phyloP scores from a whole-genome alignment of 2,888 invertebrate genomes.

The Atethmia centrago region DNA sequence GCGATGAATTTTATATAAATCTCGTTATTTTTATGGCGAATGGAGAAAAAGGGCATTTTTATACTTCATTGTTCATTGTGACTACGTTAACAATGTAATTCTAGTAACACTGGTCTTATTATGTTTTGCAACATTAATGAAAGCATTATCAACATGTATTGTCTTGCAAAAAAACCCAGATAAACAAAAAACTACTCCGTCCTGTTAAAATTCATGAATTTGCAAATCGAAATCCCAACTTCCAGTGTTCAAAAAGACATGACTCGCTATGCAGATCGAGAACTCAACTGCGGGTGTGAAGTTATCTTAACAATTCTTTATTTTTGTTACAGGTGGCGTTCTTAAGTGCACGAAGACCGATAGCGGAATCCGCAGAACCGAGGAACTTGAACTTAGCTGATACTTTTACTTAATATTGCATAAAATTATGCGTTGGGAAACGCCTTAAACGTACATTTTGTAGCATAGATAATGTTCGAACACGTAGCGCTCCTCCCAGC shows the following conservation, averaged over 20 bases:
- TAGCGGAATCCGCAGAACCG: slow-evolving; percentile 69
- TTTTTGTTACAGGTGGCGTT: slow-evolving; percentile 87
- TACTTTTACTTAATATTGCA: slow-evolving; percentile 68
- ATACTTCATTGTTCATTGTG: neutral
- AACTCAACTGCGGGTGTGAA: slow-evolving; percentile 2
- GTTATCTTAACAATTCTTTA: slow-evolving; percentile 37
- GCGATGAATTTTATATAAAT: slow-evolving; percentile 2
- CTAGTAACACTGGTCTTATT: neutral
- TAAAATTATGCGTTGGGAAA: slow-evolving; percentile 78
- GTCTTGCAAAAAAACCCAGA: neutral
- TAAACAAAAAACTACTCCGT: neutral
- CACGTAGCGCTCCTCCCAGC: slow-evolving; percentile 86
- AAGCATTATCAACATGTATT: neutral
- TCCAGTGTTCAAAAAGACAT: neutral
- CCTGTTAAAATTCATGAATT: slow-evolving; percentile 3
- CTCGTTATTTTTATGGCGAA: slow-evolving; percentile 10
- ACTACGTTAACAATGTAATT: neutral
- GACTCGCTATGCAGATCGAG: slow-evolving; percentile 12
- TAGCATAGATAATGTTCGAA: slow-evolving; percentile 82
- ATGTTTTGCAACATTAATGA: no score
- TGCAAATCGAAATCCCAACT: slow-evolving; percentile 13
- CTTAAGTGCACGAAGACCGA: slow-evolving; percentile 79
- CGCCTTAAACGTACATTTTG: slow-evolving; percentile 58
- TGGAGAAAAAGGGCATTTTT: neutral
- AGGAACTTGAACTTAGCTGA: slow-evolving; percentile 66